These are phyloP conservation scores for Sylvia atricapilla DNA, from an alignment of 2,113 vertebrate species.

Conservation along the genomic window DNA sequence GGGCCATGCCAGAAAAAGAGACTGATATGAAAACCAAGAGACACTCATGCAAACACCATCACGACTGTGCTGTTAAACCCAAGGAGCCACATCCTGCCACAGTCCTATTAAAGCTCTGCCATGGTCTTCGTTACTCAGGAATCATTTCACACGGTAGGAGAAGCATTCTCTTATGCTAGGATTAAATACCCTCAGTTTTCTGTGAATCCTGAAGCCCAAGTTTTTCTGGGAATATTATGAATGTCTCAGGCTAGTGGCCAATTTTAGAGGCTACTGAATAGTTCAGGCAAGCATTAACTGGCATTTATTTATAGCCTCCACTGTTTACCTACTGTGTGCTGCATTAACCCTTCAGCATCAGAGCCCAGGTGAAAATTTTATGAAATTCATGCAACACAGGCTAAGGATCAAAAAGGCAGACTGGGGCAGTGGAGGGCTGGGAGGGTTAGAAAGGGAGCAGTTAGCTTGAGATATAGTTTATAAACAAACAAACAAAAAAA, in stretches of 20 bases:
- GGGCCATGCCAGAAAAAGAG: neutral
- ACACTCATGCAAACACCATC: neutral
- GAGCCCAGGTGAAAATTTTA: neutral
- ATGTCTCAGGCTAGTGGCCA: neutral
- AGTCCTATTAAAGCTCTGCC: neutral
- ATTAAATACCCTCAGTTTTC: neutral
- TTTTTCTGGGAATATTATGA: neutral
- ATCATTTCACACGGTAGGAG: neutral
- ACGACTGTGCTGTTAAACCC: neutral
- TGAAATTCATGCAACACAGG: neutral
- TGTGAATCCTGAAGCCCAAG: neutral
- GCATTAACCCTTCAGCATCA: neutral
- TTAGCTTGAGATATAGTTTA: neutral
- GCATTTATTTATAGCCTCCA: neutral
- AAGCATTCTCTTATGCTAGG: neutral
- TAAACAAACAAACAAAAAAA: neutral
- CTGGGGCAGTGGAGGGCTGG: neutral
- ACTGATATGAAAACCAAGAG: accelerated
- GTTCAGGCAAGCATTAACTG: neutral
- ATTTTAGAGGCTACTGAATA: neutral
- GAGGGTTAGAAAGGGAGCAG: neutral
- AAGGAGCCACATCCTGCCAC: neutral
- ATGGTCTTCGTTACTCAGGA: neutral
- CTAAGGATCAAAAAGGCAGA: neutral
- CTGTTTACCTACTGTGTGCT: neutral